Base-by-base conservation (phyloP, 2,113 vertebrate species). In the Brachyhypopomus occidentalis region DNA sequence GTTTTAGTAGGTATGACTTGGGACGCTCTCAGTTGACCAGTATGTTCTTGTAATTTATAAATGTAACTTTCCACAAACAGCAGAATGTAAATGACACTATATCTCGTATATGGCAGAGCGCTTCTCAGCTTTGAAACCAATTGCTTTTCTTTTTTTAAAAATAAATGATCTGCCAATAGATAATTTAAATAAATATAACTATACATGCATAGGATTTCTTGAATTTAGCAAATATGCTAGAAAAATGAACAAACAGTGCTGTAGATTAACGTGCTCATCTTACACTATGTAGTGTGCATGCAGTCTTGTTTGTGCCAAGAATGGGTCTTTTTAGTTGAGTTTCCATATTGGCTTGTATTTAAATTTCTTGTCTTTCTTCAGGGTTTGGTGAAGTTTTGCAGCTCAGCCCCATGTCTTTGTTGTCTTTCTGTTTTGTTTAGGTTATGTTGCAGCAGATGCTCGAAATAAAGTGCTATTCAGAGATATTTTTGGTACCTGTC, bases 391-490 rank as follows among this genome's bases (percentile, higher is more conserved):
- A 22, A 64, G 30, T 75, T 63, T 72, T 63, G 2, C 23, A 41
- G 36, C 16, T 60, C 30, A 38, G 41, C 67, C 85, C 87, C 86
- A 88, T 89, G 78, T 83, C 78, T 75, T 60, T 62, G 85, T 87
- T 89, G 78, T 83, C 78, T 75, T 60, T 62, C 84, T 87, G 38
- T 74, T 56, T 87, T 91, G 85, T 88, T 84, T 75, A 86, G 88
- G 77, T 81, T 89, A 82, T 88, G 90, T 86, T 84, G 85, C 85
- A 84, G 84, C 87, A 88, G 60, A 86, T 82, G 76, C 83, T 85
- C 79, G 74, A 71, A 93, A 93, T 93, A 94, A 94, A 93, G 27
- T 70, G 27, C 84, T 86, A 64, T 76, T 78, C 30, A 78, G 25
- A 85, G 7, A 58, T 19, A n/a, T 38, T 23, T 73, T 25, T 23